Evolutionary conservation across 2,797 vertebrate genomes (phyloP).

Genomic region (Characodon lateralis): DNA sequence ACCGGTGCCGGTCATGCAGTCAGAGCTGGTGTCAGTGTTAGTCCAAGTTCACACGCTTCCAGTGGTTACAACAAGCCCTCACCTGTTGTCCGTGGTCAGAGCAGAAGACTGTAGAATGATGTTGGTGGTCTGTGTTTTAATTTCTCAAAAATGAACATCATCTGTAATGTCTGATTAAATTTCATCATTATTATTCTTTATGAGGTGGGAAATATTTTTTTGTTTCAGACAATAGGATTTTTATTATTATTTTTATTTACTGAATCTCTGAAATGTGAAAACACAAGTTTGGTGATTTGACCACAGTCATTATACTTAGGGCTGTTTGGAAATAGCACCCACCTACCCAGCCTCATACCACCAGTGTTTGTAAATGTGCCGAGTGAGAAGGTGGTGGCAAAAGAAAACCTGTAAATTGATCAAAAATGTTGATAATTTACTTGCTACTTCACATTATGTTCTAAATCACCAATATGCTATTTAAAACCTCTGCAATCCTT

Average conservation of each 20-base stretch:
- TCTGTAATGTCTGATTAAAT: not conserved
- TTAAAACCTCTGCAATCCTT: not conserved
- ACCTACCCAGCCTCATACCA: not conserved
- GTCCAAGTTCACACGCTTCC: conserved; percentile 68
- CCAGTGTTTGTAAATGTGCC: not conserved
- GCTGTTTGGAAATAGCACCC: not conserved
- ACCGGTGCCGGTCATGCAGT: conserved; percentile 43
- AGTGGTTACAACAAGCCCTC: conserved; percentile 58
- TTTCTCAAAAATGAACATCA: conserved; percentile 6
- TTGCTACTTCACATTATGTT: not conserved
- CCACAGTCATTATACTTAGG: not conserved
- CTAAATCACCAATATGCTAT: not conserved
- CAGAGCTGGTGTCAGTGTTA: conserved; percentile 37
- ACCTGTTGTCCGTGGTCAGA: conserved; percentile 63
- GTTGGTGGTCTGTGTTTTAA: conserved; percentile 31
- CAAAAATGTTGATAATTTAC: not conserved
- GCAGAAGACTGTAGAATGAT: conserved; percentile 1
- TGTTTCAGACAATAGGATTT: not conserved
- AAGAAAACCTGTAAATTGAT: not conserved
- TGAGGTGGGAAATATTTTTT: not conserved
- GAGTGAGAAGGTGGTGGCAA: not conserved
- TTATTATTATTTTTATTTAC: not conserved
- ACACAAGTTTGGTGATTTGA: not conserved
- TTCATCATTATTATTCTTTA: not conserved
- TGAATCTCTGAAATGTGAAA: not conserved